phyloP scores from a whole-genome alignment of 1,140 invertebrate genomes.

The Drosophila parvula region DNA sequence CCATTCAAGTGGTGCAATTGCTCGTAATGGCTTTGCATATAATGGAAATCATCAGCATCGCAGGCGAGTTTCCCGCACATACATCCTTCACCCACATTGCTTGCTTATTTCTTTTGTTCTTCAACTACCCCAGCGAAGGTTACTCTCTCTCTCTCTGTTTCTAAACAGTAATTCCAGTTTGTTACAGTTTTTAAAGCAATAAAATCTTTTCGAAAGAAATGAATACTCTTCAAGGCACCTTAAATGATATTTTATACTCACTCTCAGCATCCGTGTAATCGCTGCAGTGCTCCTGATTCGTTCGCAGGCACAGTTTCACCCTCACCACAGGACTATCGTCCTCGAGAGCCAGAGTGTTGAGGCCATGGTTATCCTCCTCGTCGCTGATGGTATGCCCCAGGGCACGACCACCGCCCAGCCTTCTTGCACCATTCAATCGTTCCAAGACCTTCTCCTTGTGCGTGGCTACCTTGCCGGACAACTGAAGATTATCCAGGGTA shows the following conservation, averaged over 20 bases:
- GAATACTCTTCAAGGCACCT: background rate
- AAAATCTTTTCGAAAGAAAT: background rate
- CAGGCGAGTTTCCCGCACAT: conserved; percentile 3
- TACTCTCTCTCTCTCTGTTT: background rate
- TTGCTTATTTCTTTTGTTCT: conserved; percentile 1
- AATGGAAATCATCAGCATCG: conserved; percentile 69
- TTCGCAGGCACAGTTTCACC: conserved; percentile 91
- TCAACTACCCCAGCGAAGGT: background rate
- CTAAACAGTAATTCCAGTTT: background rate
- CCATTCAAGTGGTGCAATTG: conserved; percentile 71
- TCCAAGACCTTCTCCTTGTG: conserved; percentile 88
- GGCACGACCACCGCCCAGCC: conserved; percentile 84
- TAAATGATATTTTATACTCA: conserved; percentile 85
- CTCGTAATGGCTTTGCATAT: conserved; percentile 79
- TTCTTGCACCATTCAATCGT: conserved; percentile 83
- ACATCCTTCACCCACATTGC: conserved; percentile 12
- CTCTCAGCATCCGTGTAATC: conserved; percentile 92
- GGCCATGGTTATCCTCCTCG: conserved; percentile 80
- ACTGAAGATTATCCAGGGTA: conserved; percentile 87
- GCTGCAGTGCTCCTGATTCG: conserved; percentile 91
- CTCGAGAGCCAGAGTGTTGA: conserved; percentile 84
- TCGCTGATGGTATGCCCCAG: conserved; percentile 83
- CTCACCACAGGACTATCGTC: conserved; percentile 88
- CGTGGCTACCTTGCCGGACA: conserved; percentile 88
- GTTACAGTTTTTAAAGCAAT: background rate